A percentile compares a stretch with the other conserved stretches of the same genome.
These are phyloP conservation scores for Hypsopygia costalis DNA, from an alignment of 2,888 invertebrate genomes.

Conservation along the genomic window DNA sequence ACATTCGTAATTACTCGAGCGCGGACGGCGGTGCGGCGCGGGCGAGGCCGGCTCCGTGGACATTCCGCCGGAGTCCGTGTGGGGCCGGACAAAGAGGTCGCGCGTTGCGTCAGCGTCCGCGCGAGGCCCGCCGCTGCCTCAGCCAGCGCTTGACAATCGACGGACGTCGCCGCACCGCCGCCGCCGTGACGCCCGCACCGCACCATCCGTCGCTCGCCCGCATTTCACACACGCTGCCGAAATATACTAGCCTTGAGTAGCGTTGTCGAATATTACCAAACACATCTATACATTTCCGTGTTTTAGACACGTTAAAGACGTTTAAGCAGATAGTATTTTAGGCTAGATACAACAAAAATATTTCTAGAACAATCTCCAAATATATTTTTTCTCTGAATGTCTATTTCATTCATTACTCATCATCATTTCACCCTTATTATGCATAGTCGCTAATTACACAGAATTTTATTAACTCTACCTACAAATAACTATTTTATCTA, in stretches of 20 bases:
- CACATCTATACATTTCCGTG: slow-evolving; percentile 43
- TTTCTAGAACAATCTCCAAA: too few species aligned
- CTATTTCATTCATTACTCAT: not conserved
- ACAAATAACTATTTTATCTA: too few species aligned
- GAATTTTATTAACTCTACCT: too few species aligned
- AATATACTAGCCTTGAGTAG: slow-evolving; percentile 62
- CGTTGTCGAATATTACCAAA: slow-evolving; percentile 56
- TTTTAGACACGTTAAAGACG: slow-evolving; percentile 13
- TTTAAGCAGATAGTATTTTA: too few species aligned
- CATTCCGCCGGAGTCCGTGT: slow-evolving; percentile 59
- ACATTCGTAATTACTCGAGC: slow-evolving; percentile 79
- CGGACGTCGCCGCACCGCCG: slow-evolving; percentile 20
- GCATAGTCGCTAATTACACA: too few species aligned
- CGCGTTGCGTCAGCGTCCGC: slow-evolving; percentile 65
- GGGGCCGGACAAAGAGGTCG: slow-evolving; percentile 75
- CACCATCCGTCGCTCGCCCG: slow-evolving; percentile 32
- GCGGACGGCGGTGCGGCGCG: slow-evolving; percentile 46
- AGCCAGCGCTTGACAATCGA: slow-evolving; percentile 30
- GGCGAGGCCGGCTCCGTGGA: slow-evolving; percentile 56
- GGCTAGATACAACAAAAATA: too few species aligned
- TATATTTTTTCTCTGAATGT: slow-evolving; percentile 1
- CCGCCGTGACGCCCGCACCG: slow-evolving; percentile 20
- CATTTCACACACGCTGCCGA: slow-evolving; percentile 56
- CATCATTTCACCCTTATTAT: too few species aligned
- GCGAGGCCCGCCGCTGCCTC: slow-evolving; percentile 34